Percentiles rank a stretch among this genome's conserved stretches.
phyloP scores from a whole-genome alignment of 2,113 vertebrate species.

The Puffinus mauretanicus region DNA sequence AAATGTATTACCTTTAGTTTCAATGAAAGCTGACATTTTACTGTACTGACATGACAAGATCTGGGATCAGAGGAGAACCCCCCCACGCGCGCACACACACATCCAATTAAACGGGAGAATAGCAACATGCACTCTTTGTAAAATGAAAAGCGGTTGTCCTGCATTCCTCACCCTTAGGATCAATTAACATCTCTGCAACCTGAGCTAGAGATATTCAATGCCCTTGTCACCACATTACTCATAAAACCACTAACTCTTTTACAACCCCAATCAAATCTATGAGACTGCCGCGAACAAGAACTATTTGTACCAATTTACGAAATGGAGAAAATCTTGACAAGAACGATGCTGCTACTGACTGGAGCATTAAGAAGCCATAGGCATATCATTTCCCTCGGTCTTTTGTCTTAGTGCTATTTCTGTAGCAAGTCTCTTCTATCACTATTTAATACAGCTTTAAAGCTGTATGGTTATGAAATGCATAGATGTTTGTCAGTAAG shows the following conservation, averaged over 20 bases:
- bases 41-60: neutral
- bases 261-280: neutral
- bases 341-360: neutral
- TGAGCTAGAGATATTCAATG: neutral
- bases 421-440: neutral
- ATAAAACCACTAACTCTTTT: slow-evolving; percentile 11
- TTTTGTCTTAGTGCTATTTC: neutral
- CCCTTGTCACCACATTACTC: neutral
- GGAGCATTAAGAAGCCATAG: neutral
- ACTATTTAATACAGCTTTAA: neutral
- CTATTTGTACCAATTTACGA: neutral
- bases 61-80: neutral
- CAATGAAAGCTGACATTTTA: neutral
- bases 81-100: fast-evolving
- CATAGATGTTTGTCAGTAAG: neutral
- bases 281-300: neutral
- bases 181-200: neutral
- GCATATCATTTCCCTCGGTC: neutral
- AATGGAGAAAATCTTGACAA: neutral
- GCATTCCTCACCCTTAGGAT: neutral
- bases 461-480: neutral
- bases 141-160: neutral
- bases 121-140: neutral
- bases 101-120: neutral
- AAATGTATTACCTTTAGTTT: neutral